Evolutionary conservation across 1,140 invertebrate genomes (phyloP).

Genomic region (Cyphomyrmex costatus): DNA sequence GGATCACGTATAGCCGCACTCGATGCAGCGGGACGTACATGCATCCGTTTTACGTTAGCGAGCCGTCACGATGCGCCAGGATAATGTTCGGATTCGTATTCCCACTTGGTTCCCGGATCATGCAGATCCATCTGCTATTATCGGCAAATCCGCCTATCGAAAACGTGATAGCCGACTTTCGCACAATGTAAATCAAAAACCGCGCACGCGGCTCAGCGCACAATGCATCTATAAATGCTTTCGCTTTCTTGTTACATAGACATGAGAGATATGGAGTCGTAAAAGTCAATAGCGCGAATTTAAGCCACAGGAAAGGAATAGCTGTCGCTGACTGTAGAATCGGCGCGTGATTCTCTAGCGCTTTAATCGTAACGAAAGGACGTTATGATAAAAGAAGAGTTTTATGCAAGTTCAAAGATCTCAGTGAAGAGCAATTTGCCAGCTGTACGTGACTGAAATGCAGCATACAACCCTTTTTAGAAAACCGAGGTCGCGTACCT

Average conservation of each 20-base stretch:
- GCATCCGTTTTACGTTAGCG: slow-evolving; percentile 69
- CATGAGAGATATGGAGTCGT: slow-evolving; percentile 2
- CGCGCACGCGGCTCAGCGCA: slow-evolving; percentile 25
- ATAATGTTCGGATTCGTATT: slow-evolving; percentile 81
- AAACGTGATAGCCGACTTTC: slow-evolving; percentile 77
- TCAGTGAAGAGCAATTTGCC: slow-evolving; percentile 30
- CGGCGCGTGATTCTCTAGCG: neutral
- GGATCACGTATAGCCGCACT: slow-evolving; percentile 70
- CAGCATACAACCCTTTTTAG: slow-evolving; percentile 10
- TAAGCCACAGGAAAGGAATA: neutral
- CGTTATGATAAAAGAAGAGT: slow-evolving; percentile 48
- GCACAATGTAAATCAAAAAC: slow-evolving; percentile 77
- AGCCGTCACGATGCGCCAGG: slow-evolving; percentile 67
- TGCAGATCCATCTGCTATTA: slow-evolving; percentile 80
- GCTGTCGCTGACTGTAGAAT: neutral
- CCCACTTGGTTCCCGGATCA: slow-evolving; percentile 79
- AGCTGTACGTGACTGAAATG: slow-evolving; percentile 46
- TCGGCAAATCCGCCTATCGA: slow-evolving; percentile 80
- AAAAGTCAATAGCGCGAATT: slow-evolving; percentile 15
- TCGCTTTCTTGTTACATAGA: neutral
- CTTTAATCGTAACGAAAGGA: slow-evolving; percentile 35
- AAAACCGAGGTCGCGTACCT: neutral
- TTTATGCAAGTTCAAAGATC: slow-evolving; percentile 47
- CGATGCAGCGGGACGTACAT: slow-evolving; percentile 71
- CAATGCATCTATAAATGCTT: slow-evolving; percentile 36